Evolutionary conservation across 2,888 invertebrate genomes (phyloP).

Genomic region (Stenotaenia linearis): DNA sequence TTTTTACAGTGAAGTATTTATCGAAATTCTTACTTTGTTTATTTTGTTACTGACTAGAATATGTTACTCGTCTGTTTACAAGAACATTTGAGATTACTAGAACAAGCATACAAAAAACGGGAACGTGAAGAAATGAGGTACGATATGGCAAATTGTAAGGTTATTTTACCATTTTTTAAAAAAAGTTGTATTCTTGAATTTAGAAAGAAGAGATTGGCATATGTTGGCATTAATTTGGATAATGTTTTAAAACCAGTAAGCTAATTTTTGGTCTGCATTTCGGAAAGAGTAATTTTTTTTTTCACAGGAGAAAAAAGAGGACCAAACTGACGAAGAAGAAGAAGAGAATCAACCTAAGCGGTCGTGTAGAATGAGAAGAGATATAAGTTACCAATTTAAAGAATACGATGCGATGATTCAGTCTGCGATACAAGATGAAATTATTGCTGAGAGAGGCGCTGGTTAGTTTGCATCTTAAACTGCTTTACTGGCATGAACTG

Average conservation of each 20-base stretch:
- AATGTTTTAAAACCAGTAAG: slow-evolving; percentile 56
- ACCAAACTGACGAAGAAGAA: slow-evolving; percentile 41
- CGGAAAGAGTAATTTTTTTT: not conserved
- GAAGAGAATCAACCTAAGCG: slow-evolving; percentile 41
- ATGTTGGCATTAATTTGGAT: slow-evolving; percentile 67
- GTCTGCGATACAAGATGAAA: slow-evolving; percentile 59
- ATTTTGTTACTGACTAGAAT: slow-evolving; percentile 47
- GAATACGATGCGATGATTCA: slow-evolving; percentile 95
- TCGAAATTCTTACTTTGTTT: no score
- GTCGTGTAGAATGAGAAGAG: slow-evolving; percentile 68
- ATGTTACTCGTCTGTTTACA: slow-evolving; percentile 66
- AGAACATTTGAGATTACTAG: slow-evolving; percentile 57
- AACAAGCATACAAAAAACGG: slow-evolving; percentile 46
- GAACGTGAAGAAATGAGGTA: slow-evolving; percentile 67
- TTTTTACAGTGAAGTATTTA: no score
- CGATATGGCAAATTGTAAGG: not conserved
- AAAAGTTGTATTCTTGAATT: slow-evolving; percentile 24
- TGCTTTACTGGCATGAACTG: no score
- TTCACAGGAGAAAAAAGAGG: slow-evolving; percentile 46
- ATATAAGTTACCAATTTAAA: slow-evolving; percentile 68
- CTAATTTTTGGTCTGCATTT: not conserved
- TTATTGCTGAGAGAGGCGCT: slow-evolving; percentile 31
- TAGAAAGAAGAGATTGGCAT: slow-evolving; percentile 64
- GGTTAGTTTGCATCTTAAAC: not conserved
- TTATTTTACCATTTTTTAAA: not conserved